Conservation (phyloP, 2,888 invertebrate species). For the Watsonalla binaria region DNA sequence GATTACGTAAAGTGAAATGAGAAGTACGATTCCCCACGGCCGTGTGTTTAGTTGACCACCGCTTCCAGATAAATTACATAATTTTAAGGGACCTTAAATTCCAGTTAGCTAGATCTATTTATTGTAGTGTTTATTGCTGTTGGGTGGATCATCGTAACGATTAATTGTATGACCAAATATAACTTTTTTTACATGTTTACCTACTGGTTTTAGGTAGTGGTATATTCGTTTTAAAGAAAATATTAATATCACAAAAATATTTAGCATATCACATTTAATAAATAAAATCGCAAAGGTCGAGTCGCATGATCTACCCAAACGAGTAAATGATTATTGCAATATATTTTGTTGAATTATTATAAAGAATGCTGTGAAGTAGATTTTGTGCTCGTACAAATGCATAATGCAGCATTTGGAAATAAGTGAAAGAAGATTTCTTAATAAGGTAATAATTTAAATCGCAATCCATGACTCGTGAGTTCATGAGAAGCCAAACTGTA, state of each 20-base stretch:
- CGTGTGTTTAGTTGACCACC: constrained; percentile 66
- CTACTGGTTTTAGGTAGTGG: constrained; percentile 60
- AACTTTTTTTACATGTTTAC: constrained; percentile 67
- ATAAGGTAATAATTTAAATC: constrained; percentile 34
- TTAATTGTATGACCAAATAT: constrained; percentile 73
- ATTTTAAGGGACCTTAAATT: constrained; percentile 79
- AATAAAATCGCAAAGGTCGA: constrained; percentile 50
- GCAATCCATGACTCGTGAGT: constrained; percentile 55
- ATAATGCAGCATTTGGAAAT: constrained; percentile 73
- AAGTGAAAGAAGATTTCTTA: constrained; percentile 70
- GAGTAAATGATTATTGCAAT: constrained; percentile 62
- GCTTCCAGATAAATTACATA: constrained; percentile 70
- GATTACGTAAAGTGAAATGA: background rate
- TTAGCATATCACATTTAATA: constrained; percentile 70
- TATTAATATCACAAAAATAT: constrained; percentile 68
- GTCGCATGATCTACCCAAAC: constrained; percentile 57
- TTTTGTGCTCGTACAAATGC: constrained; percentile 66
- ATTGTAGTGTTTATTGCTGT: constrained; percentile 69
- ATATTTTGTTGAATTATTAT: constrained; percentile 71
- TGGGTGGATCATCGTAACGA: constrained; percentile 61
- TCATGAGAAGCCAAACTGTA: constrained; percentile 69
- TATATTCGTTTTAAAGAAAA: constrained; percentile 61
- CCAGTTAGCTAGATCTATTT: constrained; percentile 77
- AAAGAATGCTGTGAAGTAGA: constrained; percentile 65
- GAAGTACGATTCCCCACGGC: constrained; percentile 2